Evolutionary conservation across 2,888 invertebrate genomes (phyloP).

Genomic region (Drosophila robusta): DNA sequence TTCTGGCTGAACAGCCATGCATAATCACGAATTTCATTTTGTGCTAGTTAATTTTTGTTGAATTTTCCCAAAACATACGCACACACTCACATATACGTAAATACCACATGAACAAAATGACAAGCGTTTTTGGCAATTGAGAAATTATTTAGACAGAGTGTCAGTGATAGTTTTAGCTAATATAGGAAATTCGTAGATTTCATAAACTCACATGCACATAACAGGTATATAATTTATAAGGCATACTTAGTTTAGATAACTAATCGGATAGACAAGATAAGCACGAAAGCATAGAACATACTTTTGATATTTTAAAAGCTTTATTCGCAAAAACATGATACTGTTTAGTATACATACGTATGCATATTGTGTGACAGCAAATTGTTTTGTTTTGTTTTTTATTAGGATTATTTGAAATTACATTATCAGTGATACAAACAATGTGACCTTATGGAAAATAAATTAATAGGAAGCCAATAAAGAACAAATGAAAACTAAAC

Average conservation of each 20-base stretch:
- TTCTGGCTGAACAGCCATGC: conserved; percentile 55
- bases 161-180: conserved; percentile 54
- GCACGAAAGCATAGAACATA: conserved; percentile 11
- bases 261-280: conserved; percentile 5
- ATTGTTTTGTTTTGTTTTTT: conserved; percentile 34
- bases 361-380: conserved; percentile 30
- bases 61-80: conserved; percentile 22
- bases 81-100: conserved; percentile 26
- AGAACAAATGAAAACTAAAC: conserved; percentile 30
- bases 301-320: conserved; percentile 54
- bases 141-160: conserved; percentile 20
- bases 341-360: conserved; percentile 14
- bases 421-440: conserved; percentile 85
- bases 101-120: conserved; percentile 18
- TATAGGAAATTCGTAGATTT: conserved; percentile 54
- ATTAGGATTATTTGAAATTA: conserved; percentile 55
- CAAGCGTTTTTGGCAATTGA: conserved; percentile 16
- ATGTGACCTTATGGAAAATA: conserved; percentile 84
- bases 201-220: conserved; percentile 56
- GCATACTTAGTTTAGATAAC: conserved; percentile 30
- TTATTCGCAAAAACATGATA: conserved; percentile 56
- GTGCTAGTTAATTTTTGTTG: conserved; percentile 10
- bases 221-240: conserved; percentile 47
- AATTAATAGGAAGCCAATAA: conserved; percentile 55
- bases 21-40: conserved; percentile 35